Conservation (phyloP, 2,113 vertebrate genomes). For the Etheostoma spectabile region DNA sequence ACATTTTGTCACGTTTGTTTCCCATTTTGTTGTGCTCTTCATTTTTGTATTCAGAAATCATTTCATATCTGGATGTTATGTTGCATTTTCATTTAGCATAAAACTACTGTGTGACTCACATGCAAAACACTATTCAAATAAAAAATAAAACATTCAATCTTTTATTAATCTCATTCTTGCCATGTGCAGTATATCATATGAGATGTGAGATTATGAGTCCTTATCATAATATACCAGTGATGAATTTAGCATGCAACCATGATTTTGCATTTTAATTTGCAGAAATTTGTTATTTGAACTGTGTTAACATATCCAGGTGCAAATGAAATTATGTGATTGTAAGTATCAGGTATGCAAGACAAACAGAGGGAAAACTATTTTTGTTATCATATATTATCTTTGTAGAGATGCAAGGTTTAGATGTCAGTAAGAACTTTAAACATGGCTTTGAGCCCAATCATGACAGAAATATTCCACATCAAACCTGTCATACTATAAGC, state of each 20-base stretch:
- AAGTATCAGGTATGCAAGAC: neutral
- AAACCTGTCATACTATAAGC: neutral
- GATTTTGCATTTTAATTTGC: neutral
- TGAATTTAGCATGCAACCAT: neutral
- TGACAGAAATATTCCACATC: constrained; percentile 1
- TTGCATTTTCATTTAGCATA: constrained; percentile 39
- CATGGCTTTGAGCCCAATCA: neutral
- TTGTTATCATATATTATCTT: neutral
- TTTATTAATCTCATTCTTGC: neutral
- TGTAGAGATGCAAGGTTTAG: neutral
- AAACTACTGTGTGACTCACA: constrained; percentile 37
- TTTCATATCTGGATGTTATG: constrained; percentile 49
- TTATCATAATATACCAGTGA: neutral
- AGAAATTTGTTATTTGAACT: neutral
- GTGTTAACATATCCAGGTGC: neutral
- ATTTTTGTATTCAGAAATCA: constrained; percentile 37
- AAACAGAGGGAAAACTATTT: too few species aligned
- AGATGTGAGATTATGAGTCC: neutral
- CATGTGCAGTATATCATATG: neutral
- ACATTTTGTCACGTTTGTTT: constrained; percentile 17
- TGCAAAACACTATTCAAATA: constrained; percentile 53
- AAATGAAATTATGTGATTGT: neutral
- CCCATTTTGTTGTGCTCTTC: constrained; percentile 15
- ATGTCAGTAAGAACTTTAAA: neutral
- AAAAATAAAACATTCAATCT: constrained; percentile 36